These are phyloP conservation scores for Aphidius colemani DNA, from an alignment of 2,888 invertebrate species.

Conservation along the genomic window DNA sequence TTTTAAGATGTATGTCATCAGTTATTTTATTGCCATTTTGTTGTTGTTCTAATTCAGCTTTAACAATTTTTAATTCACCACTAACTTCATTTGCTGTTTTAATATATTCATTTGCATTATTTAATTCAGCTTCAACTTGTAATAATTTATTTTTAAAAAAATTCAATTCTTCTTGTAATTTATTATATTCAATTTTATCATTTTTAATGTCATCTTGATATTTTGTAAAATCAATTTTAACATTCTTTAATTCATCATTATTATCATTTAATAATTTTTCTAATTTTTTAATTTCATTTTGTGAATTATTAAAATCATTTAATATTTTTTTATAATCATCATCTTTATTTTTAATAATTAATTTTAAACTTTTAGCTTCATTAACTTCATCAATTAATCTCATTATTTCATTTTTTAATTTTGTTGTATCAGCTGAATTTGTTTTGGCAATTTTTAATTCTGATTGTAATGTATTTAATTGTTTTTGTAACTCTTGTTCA, in stretches of 20 bases:
- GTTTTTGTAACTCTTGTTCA: conserved; percentile 65
- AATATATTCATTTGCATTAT: conserved; percentile 37
- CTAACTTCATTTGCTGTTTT: conserved; percentile 29
- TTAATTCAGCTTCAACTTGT: conserved; percentile 40
- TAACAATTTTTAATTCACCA: conserved; percentile 35
- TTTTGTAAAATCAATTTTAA: conserved; percentile 38
- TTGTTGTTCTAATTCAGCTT: conserved; percentile 40
- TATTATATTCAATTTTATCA: conserved; percentile 38
- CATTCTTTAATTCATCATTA: conserved; percentile 38
- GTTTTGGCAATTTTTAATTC: conserved; percentile 54
- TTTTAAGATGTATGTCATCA: conserved; percentile 42
- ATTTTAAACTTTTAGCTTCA: conserved; percentile 41
- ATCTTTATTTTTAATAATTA: conserved; percentile 39
- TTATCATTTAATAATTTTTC: conserved; percentile 45
- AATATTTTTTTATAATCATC: conserved; percentile 44
- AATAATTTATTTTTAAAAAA: conserved; percentile 40
- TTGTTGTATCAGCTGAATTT: conserved; percentile 48
- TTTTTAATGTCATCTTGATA: conserved; percentile 39
- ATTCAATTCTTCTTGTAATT: conserved; percentile 38
- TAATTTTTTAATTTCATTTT: conserved; percentile 62
- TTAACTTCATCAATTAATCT: conserved; percentile 46
- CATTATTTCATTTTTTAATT: conserved; percentile 45
- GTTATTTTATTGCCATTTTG: conserved; percentile 39
- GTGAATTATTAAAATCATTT: conserved; percentile 45
- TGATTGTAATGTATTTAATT: conserved; percentile 54